A percentile compares a stretch with the other conserved stretches of the same genome.
Conservation (phyloP, 2,888 invertebrate genomes). For the Gasteruption jaculator region DNA sequence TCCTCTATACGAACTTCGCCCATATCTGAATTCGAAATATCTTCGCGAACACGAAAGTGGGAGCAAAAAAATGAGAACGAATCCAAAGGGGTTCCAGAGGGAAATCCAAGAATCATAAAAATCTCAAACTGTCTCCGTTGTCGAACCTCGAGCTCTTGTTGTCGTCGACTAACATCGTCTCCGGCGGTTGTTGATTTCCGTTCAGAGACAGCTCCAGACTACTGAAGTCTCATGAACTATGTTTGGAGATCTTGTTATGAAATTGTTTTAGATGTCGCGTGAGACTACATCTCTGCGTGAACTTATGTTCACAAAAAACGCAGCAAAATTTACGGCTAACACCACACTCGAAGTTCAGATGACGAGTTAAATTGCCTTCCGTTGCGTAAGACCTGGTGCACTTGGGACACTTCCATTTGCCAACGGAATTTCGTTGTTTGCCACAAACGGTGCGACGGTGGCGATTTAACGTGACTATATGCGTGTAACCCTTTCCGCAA, state of each 20-base stretch:
- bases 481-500: conserved; percentile 31
- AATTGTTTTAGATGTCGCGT: conserved; percentile 34
- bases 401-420: conserved; percentile 30
- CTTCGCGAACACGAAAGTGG: no score
- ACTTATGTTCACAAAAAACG: conserved; percentile 34
- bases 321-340: conserved; percentile 61
- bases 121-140: no score
- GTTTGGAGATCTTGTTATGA: conserved; percentile 25
- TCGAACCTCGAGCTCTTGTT: no score
- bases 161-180: no score
- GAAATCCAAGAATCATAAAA: no score
- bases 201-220: no score
- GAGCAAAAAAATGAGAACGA: no score
- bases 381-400: conserved; percentile 35
- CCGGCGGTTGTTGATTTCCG: no score
- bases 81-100: no score
- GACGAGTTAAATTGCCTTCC: conserved; percentile 43
- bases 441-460: conserved; percentile 31
- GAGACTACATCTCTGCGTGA: conserved; percentile 35
- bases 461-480: conserved; percentile 30
- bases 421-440: conserved; percentile 23
- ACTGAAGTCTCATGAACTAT: neutral
- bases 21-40: no score
- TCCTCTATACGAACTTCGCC: no score
- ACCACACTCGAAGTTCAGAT: conserved; percentile 67